Conservation (phyloP, 2,797 vertebrate genomes). For the Rhabdomys pumilio region DNA sequence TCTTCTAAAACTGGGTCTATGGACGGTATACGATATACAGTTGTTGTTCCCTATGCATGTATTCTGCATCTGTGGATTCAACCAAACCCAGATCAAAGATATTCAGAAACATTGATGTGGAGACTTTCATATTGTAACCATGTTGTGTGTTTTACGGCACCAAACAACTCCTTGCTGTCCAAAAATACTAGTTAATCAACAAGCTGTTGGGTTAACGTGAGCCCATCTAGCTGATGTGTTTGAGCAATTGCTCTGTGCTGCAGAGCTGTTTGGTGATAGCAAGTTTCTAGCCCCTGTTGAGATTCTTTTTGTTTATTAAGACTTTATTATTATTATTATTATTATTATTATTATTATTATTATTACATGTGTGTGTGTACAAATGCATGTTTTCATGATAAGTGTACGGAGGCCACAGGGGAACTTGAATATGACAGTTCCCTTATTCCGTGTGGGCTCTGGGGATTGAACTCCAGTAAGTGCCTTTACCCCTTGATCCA, state of each 20-base stretch:
- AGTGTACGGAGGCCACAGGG: neutral
- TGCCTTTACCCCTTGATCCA: neutral
- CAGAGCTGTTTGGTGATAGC: neutral
- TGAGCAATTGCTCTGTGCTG: neutral
- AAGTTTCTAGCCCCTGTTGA: neutral
- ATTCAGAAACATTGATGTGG: neutral
- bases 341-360: too few species aligned
- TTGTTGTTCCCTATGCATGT: too few species aligned
- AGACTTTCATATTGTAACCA: neutral
- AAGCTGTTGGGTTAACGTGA: neutral
- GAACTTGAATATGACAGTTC: too few species aligned
- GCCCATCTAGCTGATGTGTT: neutral
- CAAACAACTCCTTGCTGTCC: neutral
- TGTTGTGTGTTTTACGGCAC: neutral
- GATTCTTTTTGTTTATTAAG: neutral
- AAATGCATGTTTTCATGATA: neutral
- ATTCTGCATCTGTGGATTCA: neutral
- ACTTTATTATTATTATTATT: neutral
- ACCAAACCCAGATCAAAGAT: neutral
- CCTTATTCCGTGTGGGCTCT: neutral
- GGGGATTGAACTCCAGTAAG: neutral
- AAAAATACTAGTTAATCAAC: neutral
- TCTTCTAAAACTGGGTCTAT: neutral
- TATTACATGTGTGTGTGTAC: neutral
- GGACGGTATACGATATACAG: rapidly evolving